These are phyloP conservation scores for Drosophila conformis DNA, from an alignment of 2,888 invertebrate species.

Conservation along the genomic window DNA sequence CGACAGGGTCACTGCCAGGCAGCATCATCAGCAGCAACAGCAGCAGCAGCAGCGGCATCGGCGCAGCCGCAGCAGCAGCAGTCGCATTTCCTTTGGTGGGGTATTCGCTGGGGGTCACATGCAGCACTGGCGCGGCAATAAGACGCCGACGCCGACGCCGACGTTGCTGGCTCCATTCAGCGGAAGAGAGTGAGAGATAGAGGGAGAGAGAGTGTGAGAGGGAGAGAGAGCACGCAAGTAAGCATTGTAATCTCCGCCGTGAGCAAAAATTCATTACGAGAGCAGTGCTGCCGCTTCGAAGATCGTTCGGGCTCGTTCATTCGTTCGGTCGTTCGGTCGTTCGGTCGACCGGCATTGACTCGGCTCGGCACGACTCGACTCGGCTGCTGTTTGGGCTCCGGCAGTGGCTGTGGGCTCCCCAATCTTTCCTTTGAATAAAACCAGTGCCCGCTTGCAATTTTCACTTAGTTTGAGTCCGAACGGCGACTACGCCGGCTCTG, in stretches of 20 bases:
- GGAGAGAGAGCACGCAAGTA: conserved; percentile 17
- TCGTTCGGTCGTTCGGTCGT: conserved; percentile 9
- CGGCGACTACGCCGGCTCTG: conserved; percentile 70
- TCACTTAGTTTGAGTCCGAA: conserved; percentile 83
- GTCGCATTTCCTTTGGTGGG: conserved; percentile 56
- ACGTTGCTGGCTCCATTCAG: conserved; percentile 31
- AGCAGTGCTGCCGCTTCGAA: conserved; percentile 26
- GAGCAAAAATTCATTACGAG: conserved; percentile 41
- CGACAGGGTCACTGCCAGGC: conserved; percentile 39
- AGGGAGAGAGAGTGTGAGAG: conserved; percentile 5
- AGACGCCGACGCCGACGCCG: conserved; percentile 43
- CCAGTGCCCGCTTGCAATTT: conserved; percentile 80
- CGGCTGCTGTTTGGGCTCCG: conserved; percentile 46
- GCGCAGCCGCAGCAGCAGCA: conserved; percentile 15
- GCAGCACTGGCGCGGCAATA: conserved; percentile 52
- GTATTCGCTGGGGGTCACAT: conserved; percentile 66
- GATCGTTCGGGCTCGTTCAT: conserved; percentile 20
- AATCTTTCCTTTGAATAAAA: conserved; percentile 80
- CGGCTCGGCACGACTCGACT: conserved; percentile 42
- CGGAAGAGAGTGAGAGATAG: not conserved
- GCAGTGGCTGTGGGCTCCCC: conserved; percentile 54
- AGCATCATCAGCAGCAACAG: conserved; percentile 15
- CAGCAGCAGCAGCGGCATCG: conserved; percentile 10
- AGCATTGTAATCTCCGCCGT: conserved; percentile 27
- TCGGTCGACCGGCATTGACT: conserved; percentile 39